Percentiles rank a stretch among this genome's conserved stretches.
Evolutionary conservation across 2,888 invertebrate genomes (phyloP).

Genomic region (Drosophila putrida): DNA sequence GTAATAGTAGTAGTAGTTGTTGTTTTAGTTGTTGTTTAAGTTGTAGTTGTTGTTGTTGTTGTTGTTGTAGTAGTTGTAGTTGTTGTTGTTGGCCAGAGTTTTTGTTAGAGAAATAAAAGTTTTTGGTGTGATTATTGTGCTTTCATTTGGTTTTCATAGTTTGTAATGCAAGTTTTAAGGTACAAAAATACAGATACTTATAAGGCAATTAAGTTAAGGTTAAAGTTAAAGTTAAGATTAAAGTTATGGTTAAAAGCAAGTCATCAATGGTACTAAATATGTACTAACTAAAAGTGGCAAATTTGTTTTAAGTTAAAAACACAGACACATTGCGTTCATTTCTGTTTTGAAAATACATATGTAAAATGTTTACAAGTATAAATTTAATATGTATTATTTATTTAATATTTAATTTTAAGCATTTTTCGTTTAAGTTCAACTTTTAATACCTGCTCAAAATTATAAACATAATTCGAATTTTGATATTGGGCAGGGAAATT

Average conservation of each 20-base stretch:
- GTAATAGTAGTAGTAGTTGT: constrained; percentile 28
- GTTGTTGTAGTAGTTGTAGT: constrained; percentile 37
- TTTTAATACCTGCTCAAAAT: constrained; percentile 5
- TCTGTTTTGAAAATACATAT: neutral
- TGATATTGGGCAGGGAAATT: neutral
- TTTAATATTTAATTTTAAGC: constrained; percentile 20
- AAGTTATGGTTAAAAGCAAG: constrained; percentile 18
- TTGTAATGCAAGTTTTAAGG: constrained; percentile 18
- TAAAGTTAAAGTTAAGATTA: constrained; percentile 7
- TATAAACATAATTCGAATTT: constrained; percentile 7
- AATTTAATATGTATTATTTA: constrained; percentile 11
- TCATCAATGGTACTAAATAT: constrained; percentile 23
- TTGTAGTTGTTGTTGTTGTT: constrained; percentile 45
- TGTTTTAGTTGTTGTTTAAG: constrained; percentile 22
- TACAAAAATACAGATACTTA: constrained; percentile 33
- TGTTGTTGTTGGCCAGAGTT: constrained; percentile 59
- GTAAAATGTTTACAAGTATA: constrained; percentile 6
- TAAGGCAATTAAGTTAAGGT: constrained; percentile 22
- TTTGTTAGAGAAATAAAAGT: constrained; percentile 70
- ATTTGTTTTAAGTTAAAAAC: constrained; percentile 15
- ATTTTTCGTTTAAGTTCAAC: constrained; percentile 1
- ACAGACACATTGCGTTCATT: constrained; percentile 21
- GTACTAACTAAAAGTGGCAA: constrained; percentile 20
- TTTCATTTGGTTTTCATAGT: constrained; percentile 33
- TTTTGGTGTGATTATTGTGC: constrained; percentile 71